Evolutionary conservation across 2,888 invertebrate species (phyloP).

Genomic region (Spisula subtruncata): DNA sequence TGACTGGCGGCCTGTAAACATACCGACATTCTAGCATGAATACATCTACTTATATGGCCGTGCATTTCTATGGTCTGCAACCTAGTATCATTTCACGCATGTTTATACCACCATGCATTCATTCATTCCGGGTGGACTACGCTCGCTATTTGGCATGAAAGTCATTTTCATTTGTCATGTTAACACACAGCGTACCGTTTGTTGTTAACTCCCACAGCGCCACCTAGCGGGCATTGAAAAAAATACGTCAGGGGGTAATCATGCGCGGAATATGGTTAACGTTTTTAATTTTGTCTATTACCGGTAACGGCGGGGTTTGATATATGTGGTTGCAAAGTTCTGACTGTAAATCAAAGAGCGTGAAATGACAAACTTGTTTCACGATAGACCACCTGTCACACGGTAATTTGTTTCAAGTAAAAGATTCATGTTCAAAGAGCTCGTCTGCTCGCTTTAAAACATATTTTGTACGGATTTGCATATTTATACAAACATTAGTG

Average conservation of each 20-base stretch:
- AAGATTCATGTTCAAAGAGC: conserved; percentile 43
- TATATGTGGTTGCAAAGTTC: conserved; percentile 33
- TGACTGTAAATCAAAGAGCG: conserved; percentile 39
- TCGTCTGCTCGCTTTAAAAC: conserved; percentile 11
- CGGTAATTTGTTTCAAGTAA: conserved; percentile 47
- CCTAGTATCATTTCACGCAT: conserved; percentile 35
- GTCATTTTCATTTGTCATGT: conserved; percentile 52
- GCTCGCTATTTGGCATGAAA: conserved; percentile 40
- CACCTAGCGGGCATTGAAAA: conserved; percentile 41
- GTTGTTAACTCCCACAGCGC: conserved; percentile 46
- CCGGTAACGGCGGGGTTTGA: conserved; percentile 34
- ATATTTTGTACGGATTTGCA: neutral
- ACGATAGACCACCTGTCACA: conserved; percentile 51
- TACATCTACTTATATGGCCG: conserved; percentile 6
- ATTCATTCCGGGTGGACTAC: conserved; percentile 9
- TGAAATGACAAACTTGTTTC: conserved; percentile 60
- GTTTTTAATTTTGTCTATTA: conserved; percentile 46
- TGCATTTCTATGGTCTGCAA: neutral
- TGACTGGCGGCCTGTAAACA: conserved; percentile 5
- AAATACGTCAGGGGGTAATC: conserved; percentile 42
- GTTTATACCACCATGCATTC: conserved; percentile 27
- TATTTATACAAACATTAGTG: neutral
- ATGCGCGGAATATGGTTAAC: conserved; percentile 52
- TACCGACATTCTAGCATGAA: neutral
- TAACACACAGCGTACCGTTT: conserved; percentile 43